phyloP scores from a whole-genome alignment of 1,140 invertebrate species.

The Monomorium pharaonis region DNA sequence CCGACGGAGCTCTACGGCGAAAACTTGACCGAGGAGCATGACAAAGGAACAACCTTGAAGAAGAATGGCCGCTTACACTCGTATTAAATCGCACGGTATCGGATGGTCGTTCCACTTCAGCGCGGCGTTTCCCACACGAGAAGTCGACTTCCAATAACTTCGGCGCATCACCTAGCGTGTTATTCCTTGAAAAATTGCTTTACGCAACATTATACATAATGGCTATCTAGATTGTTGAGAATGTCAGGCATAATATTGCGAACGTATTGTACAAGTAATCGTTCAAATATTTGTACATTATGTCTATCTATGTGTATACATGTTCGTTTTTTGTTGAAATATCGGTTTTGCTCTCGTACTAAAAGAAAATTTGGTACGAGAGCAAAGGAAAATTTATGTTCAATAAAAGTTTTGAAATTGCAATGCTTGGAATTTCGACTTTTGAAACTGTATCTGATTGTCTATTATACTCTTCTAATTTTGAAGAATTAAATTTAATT shows the following conservation, averaged over 20 bases:
- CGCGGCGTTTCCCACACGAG: not conserved
- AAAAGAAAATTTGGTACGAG: no score
- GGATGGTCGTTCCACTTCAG: not conserved
- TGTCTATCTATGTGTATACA: not conserved
- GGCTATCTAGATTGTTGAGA: not conserved
- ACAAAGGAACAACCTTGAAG: slow-evolving; percentile 36
- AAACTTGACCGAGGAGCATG: slow-evolving; percentile 7
- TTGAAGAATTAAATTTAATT: no score
- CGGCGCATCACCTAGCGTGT: no score
- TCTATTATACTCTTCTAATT: no score
- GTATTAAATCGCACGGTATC: slow-evolving; percentile 12
- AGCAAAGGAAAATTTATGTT: not conserved
- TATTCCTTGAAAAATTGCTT: not conserved
- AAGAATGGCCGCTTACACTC: slow-evolving; percentile 1
- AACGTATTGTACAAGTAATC: not conserved
- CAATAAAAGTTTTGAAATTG: not conserved
- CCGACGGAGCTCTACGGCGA: not conserved
- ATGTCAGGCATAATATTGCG: not conserved
- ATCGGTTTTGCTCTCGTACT: not conserved
- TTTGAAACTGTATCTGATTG: not conserved
- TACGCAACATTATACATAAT: not conserved
- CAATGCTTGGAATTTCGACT: not conserved
- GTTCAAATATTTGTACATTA: not conserved
- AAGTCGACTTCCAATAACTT: not conserved
- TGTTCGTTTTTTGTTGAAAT: not conserved